These are phyloP conservation scores for Stratiolaelaps scimitus DNA, from an alignment of 1,140 invertebrate genomes.

Conservation along the genomic window DNA sequence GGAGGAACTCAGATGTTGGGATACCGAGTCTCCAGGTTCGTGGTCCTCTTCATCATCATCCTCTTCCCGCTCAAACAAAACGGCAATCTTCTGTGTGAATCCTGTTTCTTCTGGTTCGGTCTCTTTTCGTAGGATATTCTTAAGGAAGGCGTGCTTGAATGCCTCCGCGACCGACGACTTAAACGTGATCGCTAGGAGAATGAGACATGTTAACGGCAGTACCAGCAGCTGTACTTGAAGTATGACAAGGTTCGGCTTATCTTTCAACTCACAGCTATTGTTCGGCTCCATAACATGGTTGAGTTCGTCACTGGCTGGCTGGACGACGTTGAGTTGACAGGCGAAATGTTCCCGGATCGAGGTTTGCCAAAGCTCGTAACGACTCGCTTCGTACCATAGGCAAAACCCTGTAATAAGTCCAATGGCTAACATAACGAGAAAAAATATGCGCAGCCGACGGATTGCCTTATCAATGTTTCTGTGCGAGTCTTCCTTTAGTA, in stretches of 20 bases:
- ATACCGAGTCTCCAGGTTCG: constrained; percentile 7
- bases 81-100: too few relatives aligned
- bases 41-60: neutral
- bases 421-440: neutral
- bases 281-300: neutral
- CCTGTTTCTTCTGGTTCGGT: too few relatives aligned
- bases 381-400: neutral
- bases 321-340: neutral
- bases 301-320: neutral
- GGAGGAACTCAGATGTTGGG: neutral
- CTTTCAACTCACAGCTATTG: neutral
- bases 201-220: neutral
- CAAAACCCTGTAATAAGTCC: neutral
- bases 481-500: neutral
- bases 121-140: too few relatives aligned
- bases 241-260: constrained; percentile 7
- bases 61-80: neutral
- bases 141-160: too few relatives aligned
- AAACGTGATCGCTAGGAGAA: too few relatives aligned
- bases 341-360: constrained; percentile 8
- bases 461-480: neutral
- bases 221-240: neutral
- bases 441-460: neutral
- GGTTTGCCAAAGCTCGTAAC: neutral
- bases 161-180: too few relatives aligned